phyloP scores from a whole-genome alignment of 2,888 invertebrate genomes.

The Hofmannophila pseudospretella region DNA sequence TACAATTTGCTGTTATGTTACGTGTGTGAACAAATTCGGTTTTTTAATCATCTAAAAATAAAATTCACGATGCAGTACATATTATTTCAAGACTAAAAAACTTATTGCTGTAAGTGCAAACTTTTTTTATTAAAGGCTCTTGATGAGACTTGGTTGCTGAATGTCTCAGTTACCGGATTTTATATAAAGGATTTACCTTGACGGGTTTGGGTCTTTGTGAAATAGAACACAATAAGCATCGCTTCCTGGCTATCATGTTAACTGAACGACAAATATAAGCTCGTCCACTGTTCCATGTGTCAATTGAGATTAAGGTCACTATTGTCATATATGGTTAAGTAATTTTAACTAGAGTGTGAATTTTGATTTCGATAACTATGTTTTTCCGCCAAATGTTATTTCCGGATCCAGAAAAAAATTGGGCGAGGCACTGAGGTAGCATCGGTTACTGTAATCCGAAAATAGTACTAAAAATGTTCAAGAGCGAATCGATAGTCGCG shows the following conservation, averaged over 20 bases:
- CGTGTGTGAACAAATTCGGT: conserved; percentile 18
- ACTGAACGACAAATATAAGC: conserved; percentile 50
- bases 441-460: too few relatives aligned
- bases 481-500: too few relatives aligned
- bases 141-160: conserved; percentile 15
- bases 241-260: conserved; percentile 63
- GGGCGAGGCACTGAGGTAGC: too few relatives aligned
- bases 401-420: too few relatives aligned
- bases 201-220: conserved; percentile 42
- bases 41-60: conserved; percentile 9
- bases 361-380: conserved; percentile 2
- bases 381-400: background rate
- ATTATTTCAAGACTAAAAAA: too few relatives aligned
- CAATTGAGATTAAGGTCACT: conserved; percentile 53
- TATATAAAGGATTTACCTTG: conserved; percentile 51
- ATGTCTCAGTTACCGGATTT: conserved; percentile 26
- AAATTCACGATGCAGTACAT: background rate
- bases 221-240: conserved; percentile 29
- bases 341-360: conserved; percentile 1
- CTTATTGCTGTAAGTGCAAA: background rate
- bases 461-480: too few relatives aligned
- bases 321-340: conserved; percentile 12
- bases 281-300: conserved; percentile 39
- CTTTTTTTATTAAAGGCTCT: background rate
- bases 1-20: conserved; percentile 45